A percentile compares a stretch with the other conserved stretches of the same genome.
Evolutionary conservation across 1,140 invertebrate genomes (phyloP).

Genomic region (Scaptomyza graminum): DNA sequence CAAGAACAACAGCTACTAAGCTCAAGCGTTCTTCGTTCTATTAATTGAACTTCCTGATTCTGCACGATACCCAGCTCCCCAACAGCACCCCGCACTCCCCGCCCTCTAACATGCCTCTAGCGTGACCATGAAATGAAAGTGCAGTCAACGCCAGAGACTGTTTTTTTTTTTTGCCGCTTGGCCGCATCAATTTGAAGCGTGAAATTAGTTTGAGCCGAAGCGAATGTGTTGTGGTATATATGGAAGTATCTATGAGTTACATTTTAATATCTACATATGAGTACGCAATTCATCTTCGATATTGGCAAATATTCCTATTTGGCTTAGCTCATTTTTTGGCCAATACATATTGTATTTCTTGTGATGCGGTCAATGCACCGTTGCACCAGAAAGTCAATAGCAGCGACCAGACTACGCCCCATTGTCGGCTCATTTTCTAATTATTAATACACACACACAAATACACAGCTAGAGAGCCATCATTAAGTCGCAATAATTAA

Average conservation of each 20-base stretch:
- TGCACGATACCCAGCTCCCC: constrained; percentile 35
- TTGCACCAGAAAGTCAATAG: constrained; percentile 65
- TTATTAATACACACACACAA: constrained; percentile 66
- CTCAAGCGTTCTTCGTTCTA: constrained; percentile 64
- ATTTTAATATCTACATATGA: constrained; percentile 15
- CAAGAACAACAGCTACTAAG: constrained; percentile 53
- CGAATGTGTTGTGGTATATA: neutral
- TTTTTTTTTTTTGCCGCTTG: constrained; percentile 60
- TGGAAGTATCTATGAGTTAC: constrained; percentile 12
- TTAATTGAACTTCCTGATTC: constrained; percentile 77
- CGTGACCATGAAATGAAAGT: constrained; percentile 50
- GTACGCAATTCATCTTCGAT: constrained; percentile 29
- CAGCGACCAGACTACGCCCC: constrained; percentile 54
- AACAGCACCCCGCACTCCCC: neutral
- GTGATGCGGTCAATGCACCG: constrained; percentile 69
- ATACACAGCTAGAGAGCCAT: constrained; percentile 40
- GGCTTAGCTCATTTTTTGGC: constrained; percentile 14
- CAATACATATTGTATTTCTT: constrained; percentile 27
- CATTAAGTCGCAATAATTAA: constrained; percentile 81
- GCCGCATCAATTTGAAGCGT: constrained; percentile 78
- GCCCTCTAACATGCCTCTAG: neutral
- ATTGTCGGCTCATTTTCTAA: constrained; percentile 77
- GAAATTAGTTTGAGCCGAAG: constrained; percentile 63
- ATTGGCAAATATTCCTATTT: constrained; percentile 29
- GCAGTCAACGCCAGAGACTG: constrained; percentile 32